Percentiles rank a stretch among this genome's conserved stretches.
These are phyloP conservation scores for Onychomys arenicola DNA, from an alignment of 2,797 vertebrate species.

Conservation along the genomic window DNA sequence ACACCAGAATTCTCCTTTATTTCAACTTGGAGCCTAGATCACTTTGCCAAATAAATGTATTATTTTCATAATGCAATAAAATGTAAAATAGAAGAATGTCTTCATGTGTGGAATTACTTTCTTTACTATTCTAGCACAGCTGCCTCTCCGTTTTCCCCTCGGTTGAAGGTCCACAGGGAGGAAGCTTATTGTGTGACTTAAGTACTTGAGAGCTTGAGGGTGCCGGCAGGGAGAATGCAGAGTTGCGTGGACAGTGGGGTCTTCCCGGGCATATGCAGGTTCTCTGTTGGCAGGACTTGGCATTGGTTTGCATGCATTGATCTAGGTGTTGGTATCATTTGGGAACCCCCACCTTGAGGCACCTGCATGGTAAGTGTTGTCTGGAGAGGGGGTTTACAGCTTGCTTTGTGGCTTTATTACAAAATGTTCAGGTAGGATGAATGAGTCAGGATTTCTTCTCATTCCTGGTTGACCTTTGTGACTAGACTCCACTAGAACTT, in stretches of 20 bases:
- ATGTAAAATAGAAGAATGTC: slow-evolving; percentile 77
- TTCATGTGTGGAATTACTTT: slow-evolving; percentile 78
- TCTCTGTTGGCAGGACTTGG: neutral
- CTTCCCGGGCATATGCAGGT: neutral
- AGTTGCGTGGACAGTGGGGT: neutral
- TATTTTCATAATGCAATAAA: slow-evolving; percentile 85
- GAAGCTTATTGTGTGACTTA: neutral
- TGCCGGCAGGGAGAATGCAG: neutral
- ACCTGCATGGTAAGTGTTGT: neutral
- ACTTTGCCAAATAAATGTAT: slow-evolving; percentile 84
- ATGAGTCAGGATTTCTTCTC: neutral
- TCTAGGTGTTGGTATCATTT: neutral
- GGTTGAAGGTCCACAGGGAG: neutral
- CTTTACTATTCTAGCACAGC: slow-evolving; percentile 52
- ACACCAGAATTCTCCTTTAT: slow-evolving; percentile 77
- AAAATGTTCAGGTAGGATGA: neutral
- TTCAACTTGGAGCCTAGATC: slow-evolving; percentile 81
- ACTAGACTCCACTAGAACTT: neutral
- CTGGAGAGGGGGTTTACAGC: neutral
- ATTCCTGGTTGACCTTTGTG: neutral
- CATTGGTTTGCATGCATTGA: neutral
- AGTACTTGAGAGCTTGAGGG: neutral
- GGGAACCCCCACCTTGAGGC: neutral
- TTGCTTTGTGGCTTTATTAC: neutral
- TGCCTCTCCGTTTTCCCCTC: neutral